These are phyloP conservation scores for Sceloporus tristichus DNA, from an alignment of 2,113 vertebrate species.

Conservation along the genomic window DNA sequence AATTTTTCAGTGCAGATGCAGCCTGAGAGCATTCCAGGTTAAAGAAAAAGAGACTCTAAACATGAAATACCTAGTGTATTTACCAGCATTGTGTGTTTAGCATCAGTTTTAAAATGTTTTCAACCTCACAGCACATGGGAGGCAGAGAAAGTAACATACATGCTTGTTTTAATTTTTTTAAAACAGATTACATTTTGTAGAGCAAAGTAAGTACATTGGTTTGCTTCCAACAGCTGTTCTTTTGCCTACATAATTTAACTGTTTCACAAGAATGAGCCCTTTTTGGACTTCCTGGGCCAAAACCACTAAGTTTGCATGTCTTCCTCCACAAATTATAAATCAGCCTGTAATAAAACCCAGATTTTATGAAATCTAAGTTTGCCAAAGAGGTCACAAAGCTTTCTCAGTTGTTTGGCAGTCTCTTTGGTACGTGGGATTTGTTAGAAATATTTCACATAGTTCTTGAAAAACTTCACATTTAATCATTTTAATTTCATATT, in stretches of 20 bases:
- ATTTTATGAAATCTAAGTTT: constrained; percentile 13
- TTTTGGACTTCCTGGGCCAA: not conserved
- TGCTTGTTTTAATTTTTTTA: no score
- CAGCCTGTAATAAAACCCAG: constrained; percentile 17
- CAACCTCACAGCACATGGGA: not conserved
- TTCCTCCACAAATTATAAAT: not conserved
- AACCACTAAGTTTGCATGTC: constrained; percentile 1
- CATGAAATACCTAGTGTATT: not conserved
- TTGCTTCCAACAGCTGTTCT: not conserved
- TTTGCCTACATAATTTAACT: not conserved
- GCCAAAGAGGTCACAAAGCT: constrained; percentile 1
- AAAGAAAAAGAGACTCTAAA: not conserved
- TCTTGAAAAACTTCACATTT: not conserved
- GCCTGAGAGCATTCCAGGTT: no score
- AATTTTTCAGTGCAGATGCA: no score
- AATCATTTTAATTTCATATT: not conserved
- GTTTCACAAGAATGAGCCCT: not conserved
- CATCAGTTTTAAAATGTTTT: not conserved
- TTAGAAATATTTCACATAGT: not conserved
- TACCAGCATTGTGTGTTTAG: not conserved
- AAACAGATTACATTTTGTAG: not conserved
- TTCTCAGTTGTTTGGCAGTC: constrained; percentile 6
- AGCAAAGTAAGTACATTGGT: not conserved
- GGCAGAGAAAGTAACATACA: not conserved
- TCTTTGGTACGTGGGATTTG: constrained; percentile 3